Evolutionary conservation across 2,797 vertebrate genomes (phyloP), one percentile per base, ranked within the genome.

Genomic region (Poecilia picta): DNA sequence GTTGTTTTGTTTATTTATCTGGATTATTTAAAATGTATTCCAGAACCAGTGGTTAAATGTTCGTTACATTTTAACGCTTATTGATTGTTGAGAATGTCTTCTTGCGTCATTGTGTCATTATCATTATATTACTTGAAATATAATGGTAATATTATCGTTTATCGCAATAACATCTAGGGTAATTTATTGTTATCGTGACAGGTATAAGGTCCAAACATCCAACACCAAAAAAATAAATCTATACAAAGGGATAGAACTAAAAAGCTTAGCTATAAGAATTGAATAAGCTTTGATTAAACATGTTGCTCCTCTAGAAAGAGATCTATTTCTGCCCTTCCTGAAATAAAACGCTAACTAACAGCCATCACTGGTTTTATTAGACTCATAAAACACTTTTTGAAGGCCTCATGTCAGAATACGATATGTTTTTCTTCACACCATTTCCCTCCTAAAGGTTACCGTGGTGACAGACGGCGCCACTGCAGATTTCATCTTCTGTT

Each of bases 401-500:
- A 33, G 8, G 28, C 5, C 10, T 28, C 2, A 13, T 51, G 31
- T 59, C 36, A 43, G 53, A 59, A 74, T 45, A 45, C 31, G 15
- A 16, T 11, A 13, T n/a, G 25, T 55, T 57, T 25, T 59, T 36
- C 20, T 73, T 74, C 36, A 5, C 16, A 28, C 23, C 5, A 10
- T 71, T 80, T 25, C 78, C 64, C 31, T 81, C 7, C 15, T 16
- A n/a, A 75, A 76, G 71, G 73, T 75, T 74, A 28, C 6, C 73
- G 71, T 33, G 23, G 53, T 59, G 53, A 41, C 82, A 78, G 81
- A 76, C 72, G 71, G 59, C 76, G 66, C 49, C 77, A 73, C 85
- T 72, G 33, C 76, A 80, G 57, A 85, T 81, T 79, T 79, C 75
- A 75, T 89, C 76, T 82, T 49, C 43, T 39, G 68, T 75, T 74